Base-by-base conservation (phyloP, 1,140 invertebrate species). In the Drosophila virilis region DNA sequence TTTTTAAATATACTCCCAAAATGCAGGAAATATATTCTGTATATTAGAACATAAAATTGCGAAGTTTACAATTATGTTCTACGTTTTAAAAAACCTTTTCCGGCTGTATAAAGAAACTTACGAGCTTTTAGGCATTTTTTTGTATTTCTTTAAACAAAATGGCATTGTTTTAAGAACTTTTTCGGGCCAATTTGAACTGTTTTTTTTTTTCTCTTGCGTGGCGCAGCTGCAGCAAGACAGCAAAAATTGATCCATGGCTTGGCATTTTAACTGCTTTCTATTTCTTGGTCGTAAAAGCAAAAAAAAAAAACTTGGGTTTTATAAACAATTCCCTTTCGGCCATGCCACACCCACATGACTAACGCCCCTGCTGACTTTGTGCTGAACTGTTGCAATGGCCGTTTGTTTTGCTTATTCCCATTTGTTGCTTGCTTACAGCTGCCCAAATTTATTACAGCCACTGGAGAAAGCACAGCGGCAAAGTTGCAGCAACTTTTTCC, bases 361-460 rank as follows among this genome's bases (percentile, higher is more conserved):
- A 66, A 57, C 67, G 67, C 50, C 80, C 66, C 65, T 80, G 80
- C 65, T 80, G 80, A 80, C 77, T 80, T 73, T 59, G n/a, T 50
- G 46, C 66, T 62, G 67, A 74, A 64, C 77, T 84, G 74, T 80
- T 72, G 80, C 80, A 78, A 55, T 76, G 75, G 42, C 72, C 80
- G 80, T 84, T 84, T 84, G 80, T 84, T 84, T 84, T 77, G 80
- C 80, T 84, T 84, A 80, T 83, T 84, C 80, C 79, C 79, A 86
- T 81, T 74, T 79, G 83, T 88, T 89, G 77, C 84, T 80, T 80
- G 73, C 80, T 74, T 80, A 83, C 84, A 80, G 76, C 71, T 86
- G 76, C 88, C 83, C 84, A 58, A 89, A 88, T 88, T 88, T 88
- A 88, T 88, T 83, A 80, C 64, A 43, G 60, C 48, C 58, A 60